Evolutionary conservation across 2,113 vertebrate genomes (phyloP).

Genomic region (Paradoxurus hermaphroditus): DNA sequence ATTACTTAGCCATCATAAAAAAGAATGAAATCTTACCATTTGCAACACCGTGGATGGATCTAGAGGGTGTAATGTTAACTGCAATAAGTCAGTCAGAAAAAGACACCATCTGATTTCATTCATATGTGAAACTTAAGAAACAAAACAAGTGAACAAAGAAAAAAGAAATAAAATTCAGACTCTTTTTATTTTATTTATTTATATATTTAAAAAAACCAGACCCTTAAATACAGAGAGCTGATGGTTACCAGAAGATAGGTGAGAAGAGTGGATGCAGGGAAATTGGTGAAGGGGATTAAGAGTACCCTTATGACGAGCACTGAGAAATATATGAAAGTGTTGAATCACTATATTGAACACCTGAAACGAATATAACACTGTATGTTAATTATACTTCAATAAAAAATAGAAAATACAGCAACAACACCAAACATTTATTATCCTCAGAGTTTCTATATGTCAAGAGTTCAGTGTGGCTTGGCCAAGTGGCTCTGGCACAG

Average conservation of each 20-base stretch:
- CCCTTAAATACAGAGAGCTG: neutral
- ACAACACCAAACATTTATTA: neutral
- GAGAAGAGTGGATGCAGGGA: neutral
- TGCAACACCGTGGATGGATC: neutral
- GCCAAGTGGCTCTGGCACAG: neutral
- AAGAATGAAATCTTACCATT: neutral
- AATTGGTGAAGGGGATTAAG: neutral
- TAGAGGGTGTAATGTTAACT: neutral
- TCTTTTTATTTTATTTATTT: neutral
- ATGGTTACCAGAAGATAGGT: neutral
- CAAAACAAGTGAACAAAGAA: neutral
- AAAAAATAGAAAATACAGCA: neutral
- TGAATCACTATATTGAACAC: neutral
- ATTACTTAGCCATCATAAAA: neutral
- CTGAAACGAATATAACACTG: neutral
- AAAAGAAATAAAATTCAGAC: neutral
- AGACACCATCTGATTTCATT: neutral
- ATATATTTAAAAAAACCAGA: neutral
- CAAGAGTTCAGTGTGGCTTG: neutral
- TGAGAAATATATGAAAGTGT: neutral
- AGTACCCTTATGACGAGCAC: neutral
- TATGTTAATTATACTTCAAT: neutral
- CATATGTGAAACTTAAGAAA: neutral
- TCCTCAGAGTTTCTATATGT: neutral
- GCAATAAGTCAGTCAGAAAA: neutral